phyloP scores from a whole-genome alignment of 1,140 invertebrate genomes.

The Diprion similis region DNA sequence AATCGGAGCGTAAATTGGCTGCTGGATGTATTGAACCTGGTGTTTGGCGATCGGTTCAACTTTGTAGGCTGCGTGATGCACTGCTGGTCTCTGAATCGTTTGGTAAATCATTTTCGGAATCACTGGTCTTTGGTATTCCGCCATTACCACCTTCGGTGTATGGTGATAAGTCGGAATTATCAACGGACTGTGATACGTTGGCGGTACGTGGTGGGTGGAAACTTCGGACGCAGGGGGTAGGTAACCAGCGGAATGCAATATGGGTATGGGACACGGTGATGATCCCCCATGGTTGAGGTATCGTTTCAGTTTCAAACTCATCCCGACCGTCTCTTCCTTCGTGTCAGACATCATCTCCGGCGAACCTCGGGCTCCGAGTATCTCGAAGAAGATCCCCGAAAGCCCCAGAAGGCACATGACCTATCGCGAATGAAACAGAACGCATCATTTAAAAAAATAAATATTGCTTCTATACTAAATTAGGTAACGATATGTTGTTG shows the following conservation, averaged over 20 bases:
- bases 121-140: background rate
- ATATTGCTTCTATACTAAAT: no score
- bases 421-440: slow-evolving; percentile 27
- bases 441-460: background rate
- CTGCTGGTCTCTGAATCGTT: background rate
- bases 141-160: background rate
- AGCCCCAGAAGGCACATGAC: slow-evolving; percentile 47
- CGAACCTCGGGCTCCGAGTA: slow-evolving; percentile 26
- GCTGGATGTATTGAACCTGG: slow-evolving; percentile 32
- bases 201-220: background rate
- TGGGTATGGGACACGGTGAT: background rate
- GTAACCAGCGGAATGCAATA: background rate
- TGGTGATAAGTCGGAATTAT: background rate
- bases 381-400: slow-evolving; percentile 42
- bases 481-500: no score
- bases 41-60: background rate
- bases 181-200: background rate
- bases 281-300: background rate
- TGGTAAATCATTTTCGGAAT: background rate
- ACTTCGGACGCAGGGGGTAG: background rate
- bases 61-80: background rate
- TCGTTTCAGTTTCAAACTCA: background rate
- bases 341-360: slow-evolving; percentile 20
- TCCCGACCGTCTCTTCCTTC: background rate
- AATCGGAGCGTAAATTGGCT: slow-evolving; percentile 27